Evolutionary conservation across 64 coral and sea anemone species (phyloP).

Genomic region (Cladopsammia gracilis): DNA sequence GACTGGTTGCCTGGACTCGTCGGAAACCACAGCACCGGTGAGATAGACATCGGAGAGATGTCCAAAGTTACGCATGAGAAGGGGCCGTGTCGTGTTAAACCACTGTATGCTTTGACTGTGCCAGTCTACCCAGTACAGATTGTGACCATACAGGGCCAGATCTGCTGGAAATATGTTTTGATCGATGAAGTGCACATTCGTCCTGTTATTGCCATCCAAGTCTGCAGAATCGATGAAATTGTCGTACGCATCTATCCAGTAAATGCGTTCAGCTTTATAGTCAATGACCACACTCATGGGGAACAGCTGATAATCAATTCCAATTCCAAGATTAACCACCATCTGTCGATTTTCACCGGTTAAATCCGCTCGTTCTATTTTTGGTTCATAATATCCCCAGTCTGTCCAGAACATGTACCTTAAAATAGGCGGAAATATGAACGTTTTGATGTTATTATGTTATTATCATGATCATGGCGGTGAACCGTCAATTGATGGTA

Average conservation of each 20-base stretch:
- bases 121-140: conserved; percentile 45
- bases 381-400: conserved; percentile 1
- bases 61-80: not conserved
- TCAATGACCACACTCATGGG: conserved; percentile 51
- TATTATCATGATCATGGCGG: too few relatives aligned
- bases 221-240: conserved; percentile 51
- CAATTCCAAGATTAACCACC: not conserved
- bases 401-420: conserved; percentile 74
- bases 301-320: not conserved
- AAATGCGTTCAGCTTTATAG: conserved; percentile 21
- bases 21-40: conserved; percentile 26
- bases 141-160: conserved; percentile 42
- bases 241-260: conserved; percentile 28
- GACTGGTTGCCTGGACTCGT: conserved; percentile 49
- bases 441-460: too few relatives aligned
- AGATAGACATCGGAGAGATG: not conserved
- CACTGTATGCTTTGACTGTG: conserved; percentile 12
- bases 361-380: conserved; percentile 51
- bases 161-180: conserved; percentile 46
- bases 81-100: conserved; percentile 7
- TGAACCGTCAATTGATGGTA: too few relatives aligned
- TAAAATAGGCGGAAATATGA: not conserved
- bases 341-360: conserved; percentile 23
- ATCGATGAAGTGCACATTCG: not conserved
- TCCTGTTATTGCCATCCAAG: conserved; percentile 11